Conservation (phyloP, 2,797 vertebrate species). For the Megalops cyprinoides region DNA sequence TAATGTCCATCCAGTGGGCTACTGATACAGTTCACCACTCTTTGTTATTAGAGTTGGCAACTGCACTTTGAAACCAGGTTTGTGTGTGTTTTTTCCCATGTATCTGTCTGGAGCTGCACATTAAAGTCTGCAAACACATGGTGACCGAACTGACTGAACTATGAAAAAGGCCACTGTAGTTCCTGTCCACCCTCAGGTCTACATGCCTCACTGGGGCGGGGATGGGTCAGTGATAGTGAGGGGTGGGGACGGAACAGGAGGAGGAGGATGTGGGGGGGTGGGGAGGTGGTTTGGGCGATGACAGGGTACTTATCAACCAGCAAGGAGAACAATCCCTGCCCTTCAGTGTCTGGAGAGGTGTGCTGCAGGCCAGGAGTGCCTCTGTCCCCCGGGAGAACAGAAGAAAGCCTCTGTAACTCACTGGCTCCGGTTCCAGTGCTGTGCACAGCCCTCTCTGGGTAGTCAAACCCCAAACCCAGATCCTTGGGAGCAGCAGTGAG, state of each 20-base stretch:
- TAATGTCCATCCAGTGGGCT: neutral
- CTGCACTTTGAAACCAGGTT: conserved; percentile 1
- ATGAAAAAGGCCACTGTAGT: conserved; percentile 11
- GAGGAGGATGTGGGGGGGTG: neutral
- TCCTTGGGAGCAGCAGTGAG: neutral
- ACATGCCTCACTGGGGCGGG: neutral
- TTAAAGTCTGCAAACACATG: neutral
- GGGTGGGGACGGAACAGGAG: too few species aligned
- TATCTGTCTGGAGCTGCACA: conserved; percentile 6
- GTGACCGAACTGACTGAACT: neutral
- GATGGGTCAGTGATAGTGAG: too few species aligned
- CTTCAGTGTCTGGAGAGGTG: conserved; percentile 38
- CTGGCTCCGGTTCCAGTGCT: conserved; percentile 37
- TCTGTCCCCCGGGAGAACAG: conserved; percentile 30
- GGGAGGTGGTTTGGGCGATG: conserved; percentile 27
- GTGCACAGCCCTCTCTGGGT: neutral
- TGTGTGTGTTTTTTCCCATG: neutral
- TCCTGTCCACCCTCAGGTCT: neutral
- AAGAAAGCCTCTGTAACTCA: conserved; percentile 19
- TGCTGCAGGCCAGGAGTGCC: conserved; percentile 47
- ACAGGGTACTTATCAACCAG: conserved; percentile 42
- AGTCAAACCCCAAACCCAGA: neutral
- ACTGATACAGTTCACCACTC: neutral
- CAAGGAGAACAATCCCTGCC: conserved; percentile 46
- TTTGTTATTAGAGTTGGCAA: neutral